Base-by-base conservation (phyloP, 1,140 invertebrate genomes). In the Drosophila miranda region DNA sequence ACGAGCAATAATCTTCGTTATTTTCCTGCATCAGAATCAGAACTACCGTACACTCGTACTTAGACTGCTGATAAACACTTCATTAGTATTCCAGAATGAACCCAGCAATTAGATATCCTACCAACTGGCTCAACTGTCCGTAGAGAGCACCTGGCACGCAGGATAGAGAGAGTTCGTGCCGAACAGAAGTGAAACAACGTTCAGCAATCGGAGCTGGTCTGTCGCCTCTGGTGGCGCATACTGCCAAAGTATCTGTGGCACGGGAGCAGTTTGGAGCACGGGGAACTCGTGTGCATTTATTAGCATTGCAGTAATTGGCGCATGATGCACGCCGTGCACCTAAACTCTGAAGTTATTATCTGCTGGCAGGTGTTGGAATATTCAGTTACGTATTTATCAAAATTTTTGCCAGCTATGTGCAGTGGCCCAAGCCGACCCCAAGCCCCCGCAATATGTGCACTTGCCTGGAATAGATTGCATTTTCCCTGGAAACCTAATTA, bases 391-490 rank as follows among this genome's bases (percentile, higher is more conserved):
- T 42, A n/a, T 48, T 30, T 46, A 67, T 67, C 50, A 30, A 53
- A 68, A 55, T 45, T 67, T 9, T 54, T 13, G 21, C 43, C 42
- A 54, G 48, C 64, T 41, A 64, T 72, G 44, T 55, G 56, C 34
- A 44, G n/a, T 38, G 30, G n/a, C 9, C 34, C 2, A 14, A 5
- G 23, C 8, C 14, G 11, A 11, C 9, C 9, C 30, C 9, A 30
- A 44, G 28, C 46, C 34, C 45, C 42, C 58, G 75, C 58, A 66
- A 70, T 66, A 41, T 70, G 48, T 54, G 66, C 80, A 72, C 51
- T 61, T 72, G 72, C 79, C 79, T 75, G 67, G 76, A 76, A 73
- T 63, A 86, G 80, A 84, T 84, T 86, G 72, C 67, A 74, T 80
- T 81, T 73, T 76, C 59, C 60, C 34, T 45, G 34, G 11, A 38